Base-by-base conservation (phyloP, 2,888 invertebrate species). In the Biston betularia region DNA sequence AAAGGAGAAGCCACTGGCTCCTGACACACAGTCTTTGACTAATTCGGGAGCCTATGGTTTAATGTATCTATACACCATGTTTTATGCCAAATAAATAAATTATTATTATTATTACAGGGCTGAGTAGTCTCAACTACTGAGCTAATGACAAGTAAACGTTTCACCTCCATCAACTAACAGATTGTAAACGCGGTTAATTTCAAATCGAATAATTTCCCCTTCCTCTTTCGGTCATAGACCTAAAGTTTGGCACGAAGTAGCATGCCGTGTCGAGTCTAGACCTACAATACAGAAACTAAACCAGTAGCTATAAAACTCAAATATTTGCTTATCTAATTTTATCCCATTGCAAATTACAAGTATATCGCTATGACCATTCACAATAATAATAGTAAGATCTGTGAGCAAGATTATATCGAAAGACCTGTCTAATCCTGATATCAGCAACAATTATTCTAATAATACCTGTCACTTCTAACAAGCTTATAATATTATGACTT, bases 211-310 rank as follows among this genome's bases (percentile, higher is more conserved):
- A 44, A 54, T 54, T 55, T 65, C 49, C 24, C 65, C 59, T 65
- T 65, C 59, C 59, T 59, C n/a, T 14, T 35, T 44, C 58, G 65
- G 60, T 56, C 61, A 38, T 48, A 61, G 49, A 38, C 61, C 65
- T 46, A 40, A 40, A 53, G 59, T 55, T 65, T 59, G 59, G 55
- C 59, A 54, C 65, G 54, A 60, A 59, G 7, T 70, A 64, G 64
- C 42, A 4, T 46, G 6, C 24, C 42, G n/a, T 42, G 33, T 54
- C 54, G 34, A 50, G 34, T 38, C 49, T 40, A 40, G 40, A 53
- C 53, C 35, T 60, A 52, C n/a, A 61, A 61, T 14, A 45, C 9
- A 38, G 6, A 38, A 38, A 38, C 38, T 14, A 59, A 42, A 34
- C 12, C 15, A 35, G 49, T 15, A 46, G 8, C 11, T 54, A 42